Percentiles rank a stretch among this genome's conserved stretches.
Conservation (phyloP, 2,797 vertebrate genomes). For the Sebastes minor region DNA sequence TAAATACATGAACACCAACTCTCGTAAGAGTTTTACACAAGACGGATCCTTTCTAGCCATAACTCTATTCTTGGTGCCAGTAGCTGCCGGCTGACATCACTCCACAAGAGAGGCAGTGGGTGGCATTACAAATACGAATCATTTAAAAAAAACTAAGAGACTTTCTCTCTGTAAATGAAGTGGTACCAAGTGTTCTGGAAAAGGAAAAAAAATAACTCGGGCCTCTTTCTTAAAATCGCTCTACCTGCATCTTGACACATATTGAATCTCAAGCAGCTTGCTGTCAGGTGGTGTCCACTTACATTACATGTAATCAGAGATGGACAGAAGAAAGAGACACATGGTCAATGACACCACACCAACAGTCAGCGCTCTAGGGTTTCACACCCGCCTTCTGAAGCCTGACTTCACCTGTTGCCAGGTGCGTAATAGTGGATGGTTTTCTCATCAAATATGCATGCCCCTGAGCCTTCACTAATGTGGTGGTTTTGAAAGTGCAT, state of each 20-base stretch:
- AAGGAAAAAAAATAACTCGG: background rate
- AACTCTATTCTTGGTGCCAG: background rate
- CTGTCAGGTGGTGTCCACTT: slow-evolving; percentile 45
- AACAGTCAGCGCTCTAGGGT: slow-evolving; percentile 64
- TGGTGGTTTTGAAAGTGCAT: slow-evolving; percentile 28
- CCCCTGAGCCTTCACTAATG: slow-evolving; percentile 46
- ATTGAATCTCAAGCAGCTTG: slow-evolving; percentile 24
- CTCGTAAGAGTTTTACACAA: no score
- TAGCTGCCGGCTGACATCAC: slow-evolving; percentile 18
- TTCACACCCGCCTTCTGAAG: slow-evolving; percentile 71
- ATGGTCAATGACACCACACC: slow-evolving; percentile 53
- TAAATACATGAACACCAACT: no score
- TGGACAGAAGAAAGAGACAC: slow-evolving; percentile 21
- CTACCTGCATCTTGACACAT: slow-evolving; percentile 1
- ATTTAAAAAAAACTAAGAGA: slow-evolving; percentile 14
- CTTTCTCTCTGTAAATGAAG: background rate
- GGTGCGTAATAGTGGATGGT: slow-evolving; percentile 62
- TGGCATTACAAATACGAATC: slow-evolving; percentile 18
- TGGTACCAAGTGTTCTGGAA: background rate
- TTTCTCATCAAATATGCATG: slow-evolving; percentile 78
- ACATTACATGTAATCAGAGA: slow-evolving; percentile 64
- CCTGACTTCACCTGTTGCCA: slow-evolving; percentile 70
- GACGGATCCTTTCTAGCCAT: no score
- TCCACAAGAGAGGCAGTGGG: background rate
- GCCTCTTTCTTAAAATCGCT: background rate